These are phyloP conservation scores for Drosophila setifemur DNA, from an alignment of 1,140 invertebrate species.

Conservation along the genomic window DNA sequence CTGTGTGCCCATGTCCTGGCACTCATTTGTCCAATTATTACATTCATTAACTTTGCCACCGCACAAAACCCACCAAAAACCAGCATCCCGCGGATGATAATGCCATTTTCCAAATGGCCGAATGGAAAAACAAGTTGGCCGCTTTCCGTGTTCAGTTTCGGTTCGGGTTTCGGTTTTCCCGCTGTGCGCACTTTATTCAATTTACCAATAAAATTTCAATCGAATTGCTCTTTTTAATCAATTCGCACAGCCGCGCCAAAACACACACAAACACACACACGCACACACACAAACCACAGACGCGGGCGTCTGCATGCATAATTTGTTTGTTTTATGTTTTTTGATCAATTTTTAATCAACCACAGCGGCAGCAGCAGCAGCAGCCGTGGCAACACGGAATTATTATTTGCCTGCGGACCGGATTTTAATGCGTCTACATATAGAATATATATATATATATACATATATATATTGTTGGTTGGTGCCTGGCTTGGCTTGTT, in stretches of 20 bases:
- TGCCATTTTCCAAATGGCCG: conserved; percentile 18
- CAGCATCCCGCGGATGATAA: conserved; percentile 40
- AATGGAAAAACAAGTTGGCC: conserved; percentile 35
- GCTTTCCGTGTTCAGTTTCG: no score
- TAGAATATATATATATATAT: not conserved
- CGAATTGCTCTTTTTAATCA: conserved; percentile 81
- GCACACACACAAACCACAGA: not conserved
- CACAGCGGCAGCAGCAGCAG: conserved; percentile 11
- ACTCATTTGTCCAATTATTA: conserved; percentile 43
- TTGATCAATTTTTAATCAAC: conserved; percentile 79
- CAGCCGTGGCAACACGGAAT: conserved; percentile 10
- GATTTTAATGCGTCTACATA: conserved; percentile 15
- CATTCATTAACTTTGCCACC: conserved; percentile 31
- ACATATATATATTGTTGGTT: conserved; percentile 4
- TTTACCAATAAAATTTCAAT: conserved; percentile 82
- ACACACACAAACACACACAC: conserved; percentile 24
- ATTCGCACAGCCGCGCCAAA: conserved; percentile 62
- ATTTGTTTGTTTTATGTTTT: conserved; percentile 74
- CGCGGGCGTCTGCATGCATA: conserved; percentile 57
- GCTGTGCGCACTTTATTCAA: conserved; percentile 73
- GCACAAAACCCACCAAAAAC: conserved; percentile 3
- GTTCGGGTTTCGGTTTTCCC: not conserved
- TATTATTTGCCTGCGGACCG: conserved; percentile 22
- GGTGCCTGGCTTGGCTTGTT: conserved; percentile 37
- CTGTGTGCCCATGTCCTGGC: not conserved